Evolutionary conservation across 2,797 vertebrate genomes (phyloP), one percentile per base, ranked within the genome.

Genomic region (Lacerta agilis): DNA sequence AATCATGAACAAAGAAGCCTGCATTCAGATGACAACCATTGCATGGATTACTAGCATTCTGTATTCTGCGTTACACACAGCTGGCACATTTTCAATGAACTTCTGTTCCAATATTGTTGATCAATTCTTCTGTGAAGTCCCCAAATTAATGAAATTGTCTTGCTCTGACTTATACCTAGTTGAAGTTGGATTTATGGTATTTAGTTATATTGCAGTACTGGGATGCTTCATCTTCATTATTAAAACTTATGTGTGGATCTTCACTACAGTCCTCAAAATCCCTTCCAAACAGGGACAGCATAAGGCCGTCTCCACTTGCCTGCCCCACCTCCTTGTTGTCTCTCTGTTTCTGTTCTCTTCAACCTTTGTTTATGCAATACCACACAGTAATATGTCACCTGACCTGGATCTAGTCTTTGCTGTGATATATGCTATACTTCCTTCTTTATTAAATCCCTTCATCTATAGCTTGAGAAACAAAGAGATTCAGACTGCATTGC

Each of bases 391-490:
- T 20, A 49, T 13, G 49, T 49, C 49, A 49, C 13, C 49, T 49
- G 49, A 13, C 11, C 49, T 15, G 6, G 80, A 82, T 69, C 10
- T 87, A 1, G 9, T 41, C 15, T 20, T 64, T 58, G 29, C 86
- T 23, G 41, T 81, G 6, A 61, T 87, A 3, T 87, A 87, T 73
- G 27, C 86, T 9, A 45, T 75, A 27, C 5, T 81, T 1, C 79
- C 86, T 3, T 38, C 86, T 6, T 8, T 82, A 20, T 29, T 87
- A 38, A 87, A 87, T 66, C 86, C 79, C 23, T 43, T 82, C 55
- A 82, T 82, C 1, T 87, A 82, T 2, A 87, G 86, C 38, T 82
- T 87, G 20, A 75, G 86, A 66, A 87, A 81, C 71, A 82, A 82
- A 55, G 55, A 82, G 2, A 87, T 82, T 8, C 61, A 75, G 23